Conservation (phyloP, 1,140 invertebrate species). For the Goniozus legneri region DNA sequence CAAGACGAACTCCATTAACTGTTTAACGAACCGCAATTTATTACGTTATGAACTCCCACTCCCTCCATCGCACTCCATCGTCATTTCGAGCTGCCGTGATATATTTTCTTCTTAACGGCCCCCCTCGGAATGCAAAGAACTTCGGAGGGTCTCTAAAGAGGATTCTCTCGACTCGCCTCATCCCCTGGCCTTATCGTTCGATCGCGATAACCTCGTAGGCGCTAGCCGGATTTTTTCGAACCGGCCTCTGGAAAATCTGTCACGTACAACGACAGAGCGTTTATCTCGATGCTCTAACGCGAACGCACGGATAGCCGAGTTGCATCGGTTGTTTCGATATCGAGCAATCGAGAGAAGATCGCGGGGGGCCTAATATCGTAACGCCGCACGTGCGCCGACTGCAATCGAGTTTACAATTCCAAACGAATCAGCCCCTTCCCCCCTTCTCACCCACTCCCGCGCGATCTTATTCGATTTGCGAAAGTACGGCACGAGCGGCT, state of each 20-base stretch:
- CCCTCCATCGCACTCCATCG: background rate
- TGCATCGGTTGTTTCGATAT: background rate
- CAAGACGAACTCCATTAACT: constrained; percentile 26
- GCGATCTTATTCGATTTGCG: background rate
- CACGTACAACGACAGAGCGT: no score
- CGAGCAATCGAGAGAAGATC: background rate
- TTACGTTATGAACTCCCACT: constrained; percentile 26
- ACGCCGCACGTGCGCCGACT: constrained; percentile 13
- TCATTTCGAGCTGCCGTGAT: constrained; percentile 3
- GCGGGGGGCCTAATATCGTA: constrained; percentile 17
- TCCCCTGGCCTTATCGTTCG: no score
- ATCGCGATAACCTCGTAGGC: no score
- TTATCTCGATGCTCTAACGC: background rate
- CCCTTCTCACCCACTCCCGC: background rate
- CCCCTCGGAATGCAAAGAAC: constrained; percentile 3
- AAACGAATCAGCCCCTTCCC: background rate
- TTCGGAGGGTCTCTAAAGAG: no score
- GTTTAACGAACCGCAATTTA: constrained; percentile 34
- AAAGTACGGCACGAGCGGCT: no score
- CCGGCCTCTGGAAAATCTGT: no score
- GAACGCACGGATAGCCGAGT: background rate
- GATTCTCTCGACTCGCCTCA: no score
- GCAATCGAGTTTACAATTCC: constrained; percentile 18
- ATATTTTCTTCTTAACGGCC: constrained; percentile 12
- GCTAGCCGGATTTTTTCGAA: no score